These are phyloP conservation scores for Gryon sp. DNA, from an alignment of 1,140 invertebrate genomes.

Conservation along the genomic window DNA sequence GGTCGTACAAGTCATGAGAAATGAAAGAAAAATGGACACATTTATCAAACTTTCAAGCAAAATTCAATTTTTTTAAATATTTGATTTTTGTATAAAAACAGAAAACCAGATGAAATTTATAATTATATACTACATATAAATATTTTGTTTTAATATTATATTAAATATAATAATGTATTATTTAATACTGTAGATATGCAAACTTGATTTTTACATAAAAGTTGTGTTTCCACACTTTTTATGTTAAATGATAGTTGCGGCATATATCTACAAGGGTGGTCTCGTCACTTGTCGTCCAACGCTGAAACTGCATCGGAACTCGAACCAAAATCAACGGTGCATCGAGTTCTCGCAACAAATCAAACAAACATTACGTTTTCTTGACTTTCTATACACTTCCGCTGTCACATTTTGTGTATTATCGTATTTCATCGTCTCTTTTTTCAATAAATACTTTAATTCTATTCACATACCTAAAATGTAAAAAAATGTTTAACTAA, in stretches of 20 bases:
- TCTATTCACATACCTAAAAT: neutral
- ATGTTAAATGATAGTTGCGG: conserved; percentile 30
- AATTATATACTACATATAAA: too few species aligned
- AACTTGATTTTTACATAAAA: too few species aligned
- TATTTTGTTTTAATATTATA: too few species aligned
- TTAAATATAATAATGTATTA: too few species aligned
- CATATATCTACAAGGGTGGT: conserved; percentile 46
- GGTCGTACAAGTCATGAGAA: too few species aligned
- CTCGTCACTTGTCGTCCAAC: conserved; percentile 54
- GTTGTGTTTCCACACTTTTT: conserved; percentile 28
- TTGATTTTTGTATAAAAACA: too few species aligned
- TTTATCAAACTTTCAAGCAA: too few species aligned
- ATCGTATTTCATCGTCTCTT: conserved; percentile 15
- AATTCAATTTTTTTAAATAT: too few species aligned
- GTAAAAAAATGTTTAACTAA: neutral
- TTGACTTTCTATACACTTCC: conserved; percentile 59
- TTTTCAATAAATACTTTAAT: conserved; percentile 21
- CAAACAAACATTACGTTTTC: conserved; percentile 58
- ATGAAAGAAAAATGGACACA: too few species aligned
- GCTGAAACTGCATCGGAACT: conserved; percentile 38
- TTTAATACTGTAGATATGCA: too few species aligned
- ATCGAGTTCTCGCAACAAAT: conserved; percentile 51
- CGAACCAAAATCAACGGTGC: conserved; percentile 50
- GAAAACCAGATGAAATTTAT: too few species aligned
- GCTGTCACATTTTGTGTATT: conserved; percentile 61